phyloP scores from a whole-genome alignment of 2,888 invertebrate genomes.

The Scrobipalpa atriplicella region DNA sequence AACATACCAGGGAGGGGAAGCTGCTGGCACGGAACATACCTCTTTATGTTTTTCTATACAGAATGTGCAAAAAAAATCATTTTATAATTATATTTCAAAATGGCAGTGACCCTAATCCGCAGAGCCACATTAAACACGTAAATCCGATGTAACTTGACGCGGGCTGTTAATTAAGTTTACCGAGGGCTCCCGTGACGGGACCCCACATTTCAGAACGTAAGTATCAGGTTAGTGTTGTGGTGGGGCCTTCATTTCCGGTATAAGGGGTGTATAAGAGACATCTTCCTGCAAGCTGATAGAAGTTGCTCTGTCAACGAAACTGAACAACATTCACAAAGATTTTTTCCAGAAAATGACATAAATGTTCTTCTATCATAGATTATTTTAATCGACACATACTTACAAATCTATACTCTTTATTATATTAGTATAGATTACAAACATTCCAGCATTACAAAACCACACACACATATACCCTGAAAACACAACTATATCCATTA shows the following conservation, averaged over 20 bases:
- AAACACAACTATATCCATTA: conserved; percentile 40
- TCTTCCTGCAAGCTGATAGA: neutral
- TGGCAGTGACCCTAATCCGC: neutral
- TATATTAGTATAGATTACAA: too few species aligned
- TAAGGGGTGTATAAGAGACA: neutral
- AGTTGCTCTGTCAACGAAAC: too few species aligned
- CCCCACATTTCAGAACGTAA: neutral
- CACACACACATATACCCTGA: conserved; percentile 24
- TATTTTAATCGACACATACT: too few species aligned
- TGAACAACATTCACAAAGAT: too few species aligned
- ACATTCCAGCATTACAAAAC: conserved; percentile 40
- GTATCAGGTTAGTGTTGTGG: conserved; percentile 21
- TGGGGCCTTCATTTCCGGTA: conserved; percentile 33
- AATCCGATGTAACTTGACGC: conserved; percentile 56
- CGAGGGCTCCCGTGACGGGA: conserved; percentile 32
- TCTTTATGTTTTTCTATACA: too few species aligned
- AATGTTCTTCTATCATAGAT: too few species aligned
- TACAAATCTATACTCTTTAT: too few species aligned
- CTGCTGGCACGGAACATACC: too few species aligned
- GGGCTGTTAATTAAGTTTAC: conserved; percentile 59
- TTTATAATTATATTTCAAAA: neutral
- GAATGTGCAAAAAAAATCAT: too few species aligned
- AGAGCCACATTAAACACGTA: conserved; percentile 43
- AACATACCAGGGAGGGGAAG: too few species aligned
- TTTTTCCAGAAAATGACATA: too few species aligned